Conservation (phyloP, 2,113 vertebrate genomes). For the Phyllopteryx taeniolatus region DNA sequence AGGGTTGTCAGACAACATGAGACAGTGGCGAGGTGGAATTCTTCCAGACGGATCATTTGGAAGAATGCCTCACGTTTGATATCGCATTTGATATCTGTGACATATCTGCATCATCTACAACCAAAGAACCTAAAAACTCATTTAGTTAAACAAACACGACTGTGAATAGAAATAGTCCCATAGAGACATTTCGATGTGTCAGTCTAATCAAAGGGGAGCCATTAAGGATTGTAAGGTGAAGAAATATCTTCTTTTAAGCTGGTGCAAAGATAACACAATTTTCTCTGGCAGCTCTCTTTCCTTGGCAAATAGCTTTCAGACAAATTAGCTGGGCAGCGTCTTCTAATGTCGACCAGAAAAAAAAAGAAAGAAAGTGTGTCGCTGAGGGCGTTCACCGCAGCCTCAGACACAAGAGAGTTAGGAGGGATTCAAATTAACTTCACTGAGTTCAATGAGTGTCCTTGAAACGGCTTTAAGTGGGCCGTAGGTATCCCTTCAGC, state of each 20-base stretch:
- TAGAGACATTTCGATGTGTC: conserved; percentile 56
- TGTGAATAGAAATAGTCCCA: conserved; percentile 46
- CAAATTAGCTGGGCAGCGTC: conserved; percentile 71
- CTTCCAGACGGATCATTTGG: conserved; percentile 30
- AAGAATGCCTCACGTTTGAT: conserved; percentile 26
- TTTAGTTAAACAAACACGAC: conserved; percentile 52
- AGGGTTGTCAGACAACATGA: conserved; percentile 30
- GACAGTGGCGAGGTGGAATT: conserved; percentile 25
- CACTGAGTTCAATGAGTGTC: conserved; percentile 73
- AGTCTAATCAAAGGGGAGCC: conserved; percentile 64
- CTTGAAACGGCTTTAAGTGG: conserved; percentile 73
- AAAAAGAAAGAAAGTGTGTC: conserved; percentile 38
- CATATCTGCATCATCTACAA: conserved; percentile 26
- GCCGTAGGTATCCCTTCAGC: conserved; percentile 64
- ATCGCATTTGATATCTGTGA: conserved; percentile 19
- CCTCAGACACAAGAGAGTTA: conserved; percentile 66
- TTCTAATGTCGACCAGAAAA: conserved; percentile 53
- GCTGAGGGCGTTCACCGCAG: conserved; percentile 61
- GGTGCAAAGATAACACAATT: conserved; percentile 50
- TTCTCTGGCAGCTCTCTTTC: conserved; percentile 64
- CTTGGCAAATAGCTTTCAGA: conserved; percentile 69
- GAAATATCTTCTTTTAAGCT: conserved; percentile 66
- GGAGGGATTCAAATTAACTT: conserved; percentile 75
- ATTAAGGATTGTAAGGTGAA: conserved; percentile 52
- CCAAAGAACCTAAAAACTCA: conserved; percentile 36